Evolutionary conservation across 2,797 vertebrate genomes (phyloP).

Genomic region (Megaceryle alcyon): DNA sequence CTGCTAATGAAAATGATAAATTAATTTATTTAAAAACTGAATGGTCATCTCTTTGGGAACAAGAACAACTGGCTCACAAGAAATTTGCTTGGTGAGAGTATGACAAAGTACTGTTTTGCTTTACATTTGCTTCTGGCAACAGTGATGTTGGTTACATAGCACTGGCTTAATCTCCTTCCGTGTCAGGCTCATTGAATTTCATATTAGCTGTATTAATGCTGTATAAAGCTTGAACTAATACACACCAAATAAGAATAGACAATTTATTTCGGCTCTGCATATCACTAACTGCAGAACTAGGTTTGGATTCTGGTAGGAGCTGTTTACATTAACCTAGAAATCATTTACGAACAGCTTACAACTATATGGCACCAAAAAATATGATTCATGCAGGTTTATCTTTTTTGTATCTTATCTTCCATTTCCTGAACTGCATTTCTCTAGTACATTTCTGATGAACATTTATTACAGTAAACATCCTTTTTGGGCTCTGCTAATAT

Average conservation of each 20-base stretch:
- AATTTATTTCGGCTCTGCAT: not conserved
- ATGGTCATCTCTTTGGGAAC: conserved; percentile 74
- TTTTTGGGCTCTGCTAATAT: not conserved
- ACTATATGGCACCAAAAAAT: not conserved
- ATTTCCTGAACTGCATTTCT: not conserved
- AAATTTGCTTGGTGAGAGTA: conserved; percentile 81
- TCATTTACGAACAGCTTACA: not conserved
- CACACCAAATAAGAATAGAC: not conserved
- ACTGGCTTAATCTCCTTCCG: not conserved
- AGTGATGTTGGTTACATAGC: not conserved
- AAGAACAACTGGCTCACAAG: conserved; percentile 56
- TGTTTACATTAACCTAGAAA: not conserved
- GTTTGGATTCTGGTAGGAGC: not conserved
- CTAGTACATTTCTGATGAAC: not conserved
- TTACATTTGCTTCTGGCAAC: not conserved
- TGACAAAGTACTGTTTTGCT: not conserved
- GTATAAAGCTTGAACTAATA: not conserved
- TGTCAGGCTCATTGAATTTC: not conserved
- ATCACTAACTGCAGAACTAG: not conserved
- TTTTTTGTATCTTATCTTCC: not conserved
- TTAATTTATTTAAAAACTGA: conserved; percentile 84
- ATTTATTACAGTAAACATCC: not conserved
- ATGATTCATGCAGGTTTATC: not conserved
- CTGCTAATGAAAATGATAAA: conserved; percentile 46
- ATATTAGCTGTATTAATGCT: not conserved